Conservation (phyloP, 2,113 vertebrate genomes). For the Podarcis muralis region DNA sequence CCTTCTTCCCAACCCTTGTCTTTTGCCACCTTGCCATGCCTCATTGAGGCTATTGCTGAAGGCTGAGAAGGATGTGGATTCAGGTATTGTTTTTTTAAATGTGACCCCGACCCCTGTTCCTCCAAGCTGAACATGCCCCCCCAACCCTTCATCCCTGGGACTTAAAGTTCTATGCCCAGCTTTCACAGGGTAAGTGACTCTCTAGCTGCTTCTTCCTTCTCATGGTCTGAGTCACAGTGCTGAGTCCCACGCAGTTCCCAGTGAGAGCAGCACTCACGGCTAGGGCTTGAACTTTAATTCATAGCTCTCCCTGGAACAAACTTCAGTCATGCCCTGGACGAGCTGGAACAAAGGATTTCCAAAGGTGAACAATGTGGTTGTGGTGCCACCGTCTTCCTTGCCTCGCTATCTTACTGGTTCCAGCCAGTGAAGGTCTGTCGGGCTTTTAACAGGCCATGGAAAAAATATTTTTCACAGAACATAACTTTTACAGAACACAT, state of each 20-base stretch:
- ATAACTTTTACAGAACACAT: not conserved
- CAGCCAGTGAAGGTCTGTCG: not conserved
- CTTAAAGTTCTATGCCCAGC: constrained; percentile 48
- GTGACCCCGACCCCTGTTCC: not conserved
- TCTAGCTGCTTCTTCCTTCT: constrained; percentile 28
- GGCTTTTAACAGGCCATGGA: not conserved
- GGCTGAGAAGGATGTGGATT: not conserved
- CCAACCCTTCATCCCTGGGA: not conserved
- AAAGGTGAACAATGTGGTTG: constrained; percentile 10
- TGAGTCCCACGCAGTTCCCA: constrained; percentile 22
- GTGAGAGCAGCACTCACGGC: constrained; percentile 13
- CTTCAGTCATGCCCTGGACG: not conserved
- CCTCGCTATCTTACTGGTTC: not conserved
- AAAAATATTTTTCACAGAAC: not conserved
- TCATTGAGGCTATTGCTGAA: not conserved
- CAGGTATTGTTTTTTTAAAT: not conserved
- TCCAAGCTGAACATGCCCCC: not conserved
- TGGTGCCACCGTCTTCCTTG: not conserved
- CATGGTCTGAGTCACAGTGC: constrained; percentile 28
- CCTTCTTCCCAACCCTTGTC: not conserved
- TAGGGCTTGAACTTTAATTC: constrained; percentile 20
- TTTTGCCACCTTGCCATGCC: not conserved
- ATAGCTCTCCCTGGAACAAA: constrained; percentile 13
- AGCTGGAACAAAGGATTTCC: constrained; percentile 27
- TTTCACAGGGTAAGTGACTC: constrained; percentile 23